These are phyloP conservation scores for Hyla sarda DNA, from an alignment of 2,113 vertebrate species.

Conservation along the genomic window DNA sequence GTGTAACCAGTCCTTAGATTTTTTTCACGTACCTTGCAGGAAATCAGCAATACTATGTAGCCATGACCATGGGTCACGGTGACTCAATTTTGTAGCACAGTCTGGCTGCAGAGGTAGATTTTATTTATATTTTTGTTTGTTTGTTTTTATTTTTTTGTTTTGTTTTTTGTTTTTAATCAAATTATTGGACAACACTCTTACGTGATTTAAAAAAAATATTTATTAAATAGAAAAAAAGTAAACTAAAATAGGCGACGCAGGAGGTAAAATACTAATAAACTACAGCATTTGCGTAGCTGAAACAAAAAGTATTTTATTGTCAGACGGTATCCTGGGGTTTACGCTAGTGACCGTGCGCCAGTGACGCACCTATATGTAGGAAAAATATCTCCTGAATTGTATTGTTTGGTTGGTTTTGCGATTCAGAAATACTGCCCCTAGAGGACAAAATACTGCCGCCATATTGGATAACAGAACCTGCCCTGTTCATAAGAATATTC, in stretches of 20 bases:
- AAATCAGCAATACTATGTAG: not conserved
- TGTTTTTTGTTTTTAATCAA: not conserved
- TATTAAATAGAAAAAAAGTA: not conserved
- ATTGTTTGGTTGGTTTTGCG: not conserved
- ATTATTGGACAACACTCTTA: not conserved
- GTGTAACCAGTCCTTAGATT: not conserved
- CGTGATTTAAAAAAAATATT: not conserved
- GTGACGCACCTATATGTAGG: not conserved
- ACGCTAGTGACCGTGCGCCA: not conserved
- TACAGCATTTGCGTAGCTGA: not conserved
- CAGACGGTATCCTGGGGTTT: too few species aligned
- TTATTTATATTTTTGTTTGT: not conserved
- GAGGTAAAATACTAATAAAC: not conserved
- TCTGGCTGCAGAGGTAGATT: slow-evolving; percentile 1
- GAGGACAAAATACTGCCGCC: not conserved
- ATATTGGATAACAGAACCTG: not conserved
- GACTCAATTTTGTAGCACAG: not conserved
- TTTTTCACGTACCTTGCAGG: not conserved
- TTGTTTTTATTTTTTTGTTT: not conserved
- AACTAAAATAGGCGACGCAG: not conserved
- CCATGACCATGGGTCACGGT: not conserved
- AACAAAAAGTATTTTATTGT: slow-evolving; percentile 2
- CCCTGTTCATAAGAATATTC: slow-evolving; percentile 15
- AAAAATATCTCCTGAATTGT: not conserved
- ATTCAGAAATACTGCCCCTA: too few species aligned